Evolutionary conservation across 2,797 vertebrate species (phyloP).

Genomic region (Schizothorax lantsangensis): DNA sequence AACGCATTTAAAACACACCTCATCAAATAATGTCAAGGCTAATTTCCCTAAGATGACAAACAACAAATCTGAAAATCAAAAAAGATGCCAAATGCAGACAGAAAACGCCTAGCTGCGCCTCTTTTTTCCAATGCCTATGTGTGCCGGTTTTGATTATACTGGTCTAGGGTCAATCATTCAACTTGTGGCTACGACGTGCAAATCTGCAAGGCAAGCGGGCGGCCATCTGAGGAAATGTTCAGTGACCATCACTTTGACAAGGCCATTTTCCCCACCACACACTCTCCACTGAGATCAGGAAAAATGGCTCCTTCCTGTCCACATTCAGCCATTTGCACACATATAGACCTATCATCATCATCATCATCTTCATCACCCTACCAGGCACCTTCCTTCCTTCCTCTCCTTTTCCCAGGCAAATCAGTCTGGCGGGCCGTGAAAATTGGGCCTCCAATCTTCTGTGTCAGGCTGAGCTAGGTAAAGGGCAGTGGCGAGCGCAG

Average conservation of each 20-base stretch:
- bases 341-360: conserved; percentile 67
- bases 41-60: conserved; percentile 10
- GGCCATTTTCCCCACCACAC: conserved; percentile 58
- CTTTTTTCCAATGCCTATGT: conserved; percentile 20
- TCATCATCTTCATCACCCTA: conserved; percentile 67
- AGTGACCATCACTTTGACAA: conserved; percentile 64
- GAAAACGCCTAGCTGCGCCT: conserved; percentile 19
- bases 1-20: not conserved
- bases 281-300: conserved; percentile 49
- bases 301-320: conserved; percentile 58
- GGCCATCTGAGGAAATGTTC: conserved; percentile 60
- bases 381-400: conserved; percentile 65
- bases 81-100: conserved; percentile 15
- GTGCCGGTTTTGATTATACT: conserved; percentile 47
- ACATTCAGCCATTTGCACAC: conserved; percentile 70
- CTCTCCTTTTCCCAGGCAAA: conserved; percentile 66
- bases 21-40: not conserved
- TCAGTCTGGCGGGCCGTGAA: conserved; percentile 74
- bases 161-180: conserved; percentile 57
- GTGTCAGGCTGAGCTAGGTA: conserved; percentile 65
- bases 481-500: conserved; percentile 63
- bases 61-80: not conserved
- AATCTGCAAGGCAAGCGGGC: conserved; percentile 51
- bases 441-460: conserved; percentile 78
- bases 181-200: conserved; percentile 45